Evolutionary conservation across 2,113 vertebrate genomes (phyloP), one percentile per base, ranked within the genome.

Genomic region (Felis chaus): DNA sequence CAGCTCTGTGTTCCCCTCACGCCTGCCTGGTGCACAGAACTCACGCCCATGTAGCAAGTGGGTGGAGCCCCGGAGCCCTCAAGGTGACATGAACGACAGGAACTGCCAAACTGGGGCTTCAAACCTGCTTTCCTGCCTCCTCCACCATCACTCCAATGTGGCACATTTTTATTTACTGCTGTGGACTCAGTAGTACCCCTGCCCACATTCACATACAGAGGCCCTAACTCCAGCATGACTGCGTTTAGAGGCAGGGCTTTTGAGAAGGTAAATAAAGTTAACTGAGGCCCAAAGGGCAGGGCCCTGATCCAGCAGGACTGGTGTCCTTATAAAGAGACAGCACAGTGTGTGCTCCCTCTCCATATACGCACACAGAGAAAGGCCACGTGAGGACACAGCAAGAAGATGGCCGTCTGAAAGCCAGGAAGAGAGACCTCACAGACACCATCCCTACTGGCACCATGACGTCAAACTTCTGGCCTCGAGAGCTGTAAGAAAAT

Each of bases 21-120:
- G 8, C 29, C 85, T 36, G 23, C 11, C 2, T 79, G 61, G 11
- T 7, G n/a, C 39, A 1, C 12, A 36, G 48, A 71, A 6, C 29
- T 15, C 23, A 1, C 15, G 5, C 57, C 33, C 6, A 0, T 4
- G 50, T 33, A 15, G 21, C 0, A 21, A 1, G 5, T 39, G n/a
- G 16, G 1, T 18, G 9, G 19, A 84, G 33, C 41, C 1, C 14
- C 25, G 0, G 39, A 74, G 53, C 12, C 33, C 36, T 5, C 39
- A 6, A 57, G 13, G 23, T 21, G 23, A 36, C 0, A 0, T 1
- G 15, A n/a, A 6, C 7, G 15, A 73, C 29, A 36, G 13, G 25
- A 15, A 12, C 19, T 61, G 21, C 7, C 7, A 3, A 86, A 19
- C 48, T 5, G 5, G 31, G 10, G 31, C 36, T n/a, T 65, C n/a